phyloP scores from a whole-genome alignment of 1,140 invertebrate species.

The Chironomus striatipennis region DNA sequence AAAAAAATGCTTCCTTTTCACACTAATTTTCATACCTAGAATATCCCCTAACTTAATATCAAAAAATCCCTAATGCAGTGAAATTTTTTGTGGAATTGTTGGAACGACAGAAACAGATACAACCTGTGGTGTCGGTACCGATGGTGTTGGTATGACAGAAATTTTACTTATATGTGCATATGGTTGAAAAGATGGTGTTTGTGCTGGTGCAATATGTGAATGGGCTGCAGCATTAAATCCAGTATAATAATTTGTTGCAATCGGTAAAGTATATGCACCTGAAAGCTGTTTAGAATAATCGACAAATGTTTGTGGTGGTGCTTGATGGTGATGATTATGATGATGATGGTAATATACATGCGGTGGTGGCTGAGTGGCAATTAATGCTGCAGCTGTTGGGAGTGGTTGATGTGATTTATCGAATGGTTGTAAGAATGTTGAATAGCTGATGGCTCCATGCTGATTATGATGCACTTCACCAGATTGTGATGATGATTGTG shows the following conservation, averaged over 20 bases:
- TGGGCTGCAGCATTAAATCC: not conserved
- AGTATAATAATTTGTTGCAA: not conserved
- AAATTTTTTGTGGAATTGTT: not conserved
- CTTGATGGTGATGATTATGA: not conserved
- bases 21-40: no score
- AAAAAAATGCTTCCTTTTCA: no score
- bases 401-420: not conserved
- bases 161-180: not conserved
- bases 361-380: not conserved
- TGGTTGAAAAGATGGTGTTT: not conserved
- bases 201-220: not conserved
- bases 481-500: not conserved
- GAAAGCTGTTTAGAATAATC: not conserved
- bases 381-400: not conserved
- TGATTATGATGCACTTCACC: slow-evolving; percentile 2
- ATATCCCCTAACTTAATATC: no score
- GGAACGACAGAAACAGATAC: not conserved
- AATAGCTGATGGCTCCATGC: slow-evolving; percentile 2
- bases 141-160: not conserved
- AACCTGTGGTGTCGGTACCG: not conserved
- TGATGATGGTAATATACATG: not conserved
- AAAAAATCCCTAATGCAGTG: not conserved
- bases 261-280: not conserved
- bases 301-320: not conserved
- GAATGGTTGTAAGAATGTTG: not conserved